phyloP scores from a whole-genome alignment of 1,140 invertebrate genomes.

The Cydia fagiglandana region DNA sequence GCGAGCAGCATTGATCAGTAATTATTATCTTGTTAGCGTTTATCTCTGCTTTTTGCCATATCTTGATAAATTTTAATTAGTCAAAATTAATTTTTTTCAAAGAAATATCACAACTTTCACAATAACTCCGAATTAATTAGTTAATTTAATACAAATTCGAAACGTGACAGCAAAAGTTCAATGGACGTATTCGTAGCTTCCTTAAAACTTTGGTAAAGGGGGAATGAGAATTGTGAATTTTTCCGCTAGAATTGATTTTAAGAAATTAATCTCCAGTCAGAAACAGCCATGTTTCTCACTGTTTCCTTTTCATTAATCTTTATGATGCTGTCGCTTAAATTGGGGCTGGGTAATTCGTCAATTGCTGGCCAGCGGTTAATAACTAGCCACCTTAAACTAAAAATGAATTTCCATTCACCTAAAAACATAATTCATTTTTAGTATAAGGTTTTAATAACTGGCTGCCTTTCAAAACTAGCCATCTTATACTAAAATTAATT shows the following conservation, averaged over 20 bases:
- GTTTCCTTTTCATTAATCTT: background rate
- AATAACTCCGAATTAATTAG: background rate
- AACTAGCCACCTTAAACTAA: too few species aligned
- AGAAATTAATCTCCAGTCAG: conserved; percentile 12
- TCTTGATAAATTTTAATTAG: conserved; percentile 20
- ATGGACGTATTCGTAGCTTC: conserved; percentile 28
- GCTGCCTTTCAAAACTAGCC: too few species aligned
- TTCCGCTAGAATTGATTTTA: conserved; percentile 35
- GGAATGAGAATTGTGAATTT: conserved; percentile 34
- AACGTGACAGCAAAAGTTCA: conserved; percentile 27
- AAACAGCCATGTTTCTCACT: background rate
- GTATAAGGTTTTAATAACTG: too few species aligned
- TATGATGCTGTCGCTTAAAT: background rate
- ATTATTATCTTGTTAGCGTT: conserved; percentile 13
- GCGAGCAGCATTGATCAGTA: conserved; percentile 23
- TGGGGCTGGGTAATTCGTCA: too few species aligned
- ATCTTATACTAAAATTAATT: too few species aligned
- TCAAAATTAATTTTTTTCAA: conserved; percentile 23
- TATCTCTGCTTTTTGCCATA: too few species aligned
- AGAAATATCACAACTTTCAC: conserved; percentile 6
- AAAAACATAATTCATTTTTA: too few species aligned
- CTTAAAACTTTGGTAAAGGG: conserved; percentile 34
- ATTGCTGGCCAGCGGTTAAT: too few species aligned
- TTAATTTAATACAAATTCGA: background rate
- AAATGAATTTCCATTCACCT: too few species aligned